phyloP scores from a whole-genome alignment of 2,797 vertebrate species.

The Clarias platycephalus region DNA sequence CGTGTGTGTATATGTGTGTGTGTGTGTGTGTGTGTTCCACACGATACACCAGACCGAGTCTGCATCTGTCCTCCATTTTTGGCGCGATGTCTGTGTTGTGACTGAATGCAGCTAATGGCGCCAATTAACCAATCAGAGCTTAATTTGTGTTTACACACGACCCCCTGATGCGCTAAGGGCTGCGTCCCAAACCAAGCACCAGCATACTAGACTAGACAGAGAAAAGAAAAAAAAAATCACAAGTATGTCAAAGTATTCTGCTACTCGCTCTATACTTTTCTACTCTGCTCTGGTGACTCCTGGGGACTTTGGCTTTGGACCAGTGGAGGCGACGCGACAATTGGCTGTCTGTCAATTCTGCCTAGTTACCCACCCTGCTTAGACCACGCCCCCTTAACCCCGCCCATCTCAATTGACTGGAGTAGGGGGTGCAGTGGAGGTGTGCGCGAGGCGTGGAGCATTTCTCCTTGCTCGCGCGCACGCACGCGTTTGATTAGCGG shows the following conservation, averaged over 20 bases:
- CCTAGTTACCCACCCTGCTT: constrained; percentile 31
- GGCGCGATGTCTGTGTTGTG: constrained; percentile 31
- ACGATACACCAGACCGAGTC: not conserved
- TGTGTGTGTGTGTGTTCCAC: not conserved
- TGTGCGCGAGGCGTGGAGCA: constrained; percentile 3
- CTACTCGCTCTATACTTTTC: not conserved
- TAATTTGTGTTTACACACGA: constrained; percentile 31
- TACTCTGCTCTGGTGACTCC: not conserved
- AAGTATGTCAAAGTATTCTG: not conserved
- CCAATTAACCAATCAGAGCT: constrained; percentile 41
- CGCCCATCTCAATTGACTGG: constrained; percentile 45
- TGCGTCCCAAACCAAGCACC: not conserved
- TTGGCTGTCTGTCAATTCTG: constrained; percentile 42
- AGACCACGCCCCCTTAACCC: constrained; percentile 38
- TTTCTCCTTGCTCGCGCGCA: not conserved
- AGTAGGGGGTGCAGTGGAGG: constrained; percentile 27
- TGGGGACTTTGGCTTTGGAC: not conserved
- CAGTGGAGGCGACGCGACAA: not conserved
- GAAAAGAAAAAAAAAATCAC: no score
- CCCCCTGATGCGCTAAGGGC: constrained; percentile 13
- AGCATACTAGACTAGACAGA: not conserved
- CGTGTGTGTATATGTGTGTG: not conserved
- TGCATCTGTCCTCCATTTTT: constrained; percentile 6
- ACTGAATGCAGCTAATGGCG: constrained; percentile 21
- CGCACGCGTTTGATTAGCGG: constrained; percentile 1